Conservation (phyloP, 2,113 vertebrate species). For the Pelmatolapia mariae region DNA sequence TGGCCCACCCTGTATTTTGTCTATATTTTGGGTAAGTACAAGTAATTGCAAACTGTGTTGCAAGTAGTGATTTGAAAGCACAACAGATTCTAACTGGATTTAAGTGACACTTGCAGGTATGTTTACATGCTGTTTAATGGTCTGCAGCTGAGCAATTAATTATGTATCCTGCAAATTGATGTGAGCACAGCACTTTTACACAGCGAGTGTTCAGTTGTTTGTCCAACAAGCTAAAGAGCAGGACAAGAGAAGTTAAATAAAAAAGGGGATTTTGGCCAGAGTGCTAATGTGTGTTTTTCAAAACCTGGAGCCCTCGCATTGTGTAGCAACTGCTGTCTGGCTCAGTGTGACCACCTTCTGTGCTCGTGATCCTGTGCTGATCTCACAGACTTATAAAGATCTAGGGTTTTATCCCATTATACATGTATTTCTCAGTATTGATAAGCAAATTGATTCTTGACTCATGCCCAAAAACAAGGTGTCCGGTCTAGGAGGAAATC, state of each 20-base stretch:
- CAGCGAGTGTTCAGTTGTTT: neutral
- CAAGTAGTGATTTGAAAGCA: neutral
- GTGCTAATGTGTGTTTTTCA: neutral
- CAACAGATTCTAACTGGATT: neutral
- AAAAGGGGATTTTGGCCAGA: neutral
- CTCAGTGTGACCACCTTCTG: neutral
- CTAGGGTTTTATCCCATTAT: neutral
- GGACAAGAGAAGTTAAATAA: neutral
- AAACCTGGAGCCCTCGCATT: neutral
- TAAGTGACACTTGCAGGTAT: neutral
- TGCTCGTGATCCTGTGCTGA: neutral
- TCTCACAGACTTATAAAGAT: neutral
- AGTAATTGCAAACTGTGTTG: neutral
- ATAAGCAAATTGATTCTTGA: neutral
- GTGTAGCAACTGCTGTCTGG: neutral
- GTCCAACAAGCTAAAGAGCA: neutral
- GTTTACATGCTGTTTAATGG: neutral
- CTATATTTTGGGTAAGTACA: neutral
- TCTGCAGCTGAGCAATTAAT: neutral
- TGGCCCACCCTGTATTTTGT: no score
- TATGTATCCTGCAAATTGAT: neutral
- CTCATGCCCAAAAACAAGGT: neutral
- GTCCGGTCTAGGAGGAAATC: neutral
- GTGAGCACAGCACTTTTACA: neutral
- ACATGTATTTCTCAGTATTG: neutral